Conservation (phyloP, 2,113 vertebrate genomes). For the Anseranas semipalmata region DNA sequence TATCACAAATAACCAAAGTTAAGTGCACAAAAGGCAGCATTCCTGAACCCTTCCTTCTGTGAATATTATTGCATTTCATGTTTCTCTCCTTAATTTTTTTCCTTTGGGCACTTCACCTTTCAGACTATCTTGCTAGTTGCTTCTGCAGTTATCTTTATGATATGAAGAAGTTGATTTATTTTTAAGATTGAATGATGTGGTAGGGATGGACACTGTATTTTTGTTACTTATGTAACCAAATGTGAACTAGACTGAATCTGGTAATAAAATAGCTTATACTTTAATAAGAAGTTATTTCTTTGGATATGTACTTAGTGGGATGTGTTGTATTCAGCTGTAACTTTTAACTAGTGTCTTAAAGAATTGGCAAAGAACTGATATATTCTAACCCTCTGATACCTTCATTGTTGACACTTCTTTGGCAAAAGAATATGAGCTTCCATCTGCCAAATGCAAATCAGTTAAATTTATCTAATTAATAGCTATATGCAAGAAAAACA, state of each 20-base stretch:
- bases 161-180: background rate
- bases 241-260: background rate
- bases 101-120: background rate
- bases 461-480: constrained; percentile 34
- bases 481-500: constrained; percentile 6
- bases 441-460: constrained; percentile 39
- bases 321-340: background rate
- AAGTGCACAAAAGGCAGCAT: background rate
- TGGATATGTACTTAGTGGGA: background rate
- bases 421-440: background rate
- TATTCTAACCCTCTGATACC: background rate
- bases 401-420: background rate
- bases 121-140: background rate
- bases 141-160: background rate
- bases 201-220: background rate
- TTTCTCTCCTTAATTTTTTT: background rate
- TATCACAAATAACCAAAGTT: background rate
- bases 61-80: background rate
- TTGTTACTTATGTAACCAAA: background rate
- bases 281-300: background rate
- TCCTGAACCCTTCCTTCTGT: background rate
- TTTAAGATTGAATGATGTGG: background rate
- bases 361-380: background rate
- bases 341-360: background rate
- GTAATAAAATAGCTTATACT: background rate